Conservation (phyloP, 2,113 vertebrate species). For the Chrysochloris asiatica region DNA sequence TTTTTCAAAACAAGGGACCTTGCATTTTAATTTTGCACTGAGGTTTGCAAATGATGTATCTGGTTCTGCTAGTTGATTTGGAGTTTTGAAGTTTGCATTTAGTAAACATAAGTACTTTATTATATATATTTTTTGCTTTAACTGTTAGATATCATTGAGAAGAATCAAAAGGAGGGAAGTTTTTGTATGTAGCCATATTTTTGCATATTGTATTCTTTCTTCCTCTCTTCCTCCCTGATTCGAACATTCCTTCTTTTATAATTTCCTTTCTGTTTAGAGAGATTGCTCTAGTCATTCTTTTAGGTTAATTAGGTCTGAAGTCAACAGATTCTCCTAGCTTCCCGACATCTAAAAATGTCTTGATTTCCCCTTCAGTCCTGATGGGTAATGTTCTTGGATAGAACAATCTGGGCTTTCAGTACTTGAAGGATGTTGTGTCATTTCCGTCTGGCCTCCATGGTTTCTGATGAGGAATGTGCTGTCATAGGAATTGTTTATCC, state of each 20-base stretch:
- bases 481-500: background rate
- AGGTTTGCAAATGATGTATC: background rate
- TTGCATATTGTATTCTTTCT: background rate
- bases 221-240: background rate
- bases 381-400: background rate
- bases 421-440: background rate
- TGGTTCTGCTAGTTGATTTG: background rate
- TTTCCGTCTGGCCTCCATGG: background rate
- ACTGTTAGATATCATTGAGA: background rate
- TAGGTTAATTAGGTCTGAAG: background rate
- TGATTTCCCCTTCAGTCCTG: background rate
- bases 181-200: background rate
- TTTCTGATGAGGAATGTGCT: background rate
- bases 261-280: background rate
- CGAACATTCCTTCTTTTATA: background rate
- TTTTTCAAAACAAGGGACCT: background rate
- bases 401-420: background rate
- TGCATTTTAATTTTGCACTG: background rate
- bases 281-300: background rate
- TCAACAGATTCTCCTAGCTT: background rate
- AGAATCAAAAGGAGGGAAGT: background rate
- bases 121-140: too few species aligned
- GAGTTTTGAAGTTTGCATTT: background rate
- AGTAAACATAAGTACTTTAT: background rate
- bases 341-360: background rate